Evolutionary conservation across 37 sponge, comb jelly and placozoan genomes (phyloP).

Genomic region (Ephydatia muelleri): DNA sequence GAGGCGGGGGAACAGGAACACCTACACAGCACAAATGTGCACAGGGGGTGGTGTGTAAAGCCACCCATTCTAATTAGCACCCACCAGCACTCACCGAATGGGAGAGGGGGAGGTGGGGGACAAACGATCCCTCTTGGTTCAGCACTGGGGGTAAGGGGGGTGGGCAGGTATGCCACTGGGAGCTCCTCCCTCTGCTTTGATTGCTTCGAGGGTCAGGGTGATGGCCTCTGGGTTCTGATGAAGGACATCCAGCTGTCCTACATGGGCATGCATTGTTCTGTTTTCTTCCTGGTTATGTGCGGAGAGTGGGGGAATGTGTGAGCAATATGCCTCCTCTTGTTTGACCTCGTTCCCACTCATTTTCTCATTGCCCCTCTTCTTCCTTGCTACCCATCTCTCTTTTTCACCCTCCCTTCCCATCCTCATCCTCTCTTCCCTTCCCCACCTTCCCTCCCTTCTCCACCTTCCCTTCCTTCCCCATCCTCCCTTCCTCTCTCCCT

Average conservation of each 20-base stretch:
- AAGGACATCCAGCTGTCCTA: not conserved
- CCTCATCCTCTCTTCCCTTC: not conserved
- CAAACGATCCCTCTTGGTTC: not conserved
- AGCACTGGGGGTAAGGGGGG: constrained; percentile 44
- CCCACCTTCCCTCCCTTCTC: not conserved
- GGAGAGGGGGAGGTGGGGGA: constrained; percentile 62
- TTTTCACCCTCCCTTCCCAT: no score
- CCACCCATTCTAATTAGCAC: not conserved
- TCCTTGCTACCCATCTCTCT: constrained; percentile 36
- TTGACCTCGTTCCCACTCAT: not conserved
- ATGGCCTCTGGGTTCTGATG: constrained; percentile 24
- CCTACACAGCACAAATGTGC: not conserved
- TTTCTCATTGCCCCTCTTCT: not conserved
- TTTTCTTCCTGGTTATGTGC: constrained; percentile 40
- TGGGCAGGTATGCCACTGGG: not conserved
- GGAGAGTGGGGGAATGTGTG: not conserved
- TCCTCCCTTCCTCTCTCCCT: not conserved
- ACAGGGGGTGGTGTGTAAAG: not conserved
- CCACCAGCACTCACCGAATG: constrained; percentile 20
- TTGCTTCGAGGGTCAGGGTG: constrained; percentile 6
- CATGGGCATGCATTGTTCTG: not conserved
- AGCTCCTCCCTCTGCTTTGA: not conserved
- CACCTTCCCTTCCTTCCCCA: not conserved
- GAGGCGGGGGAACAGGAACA: constrained; percentile 63
- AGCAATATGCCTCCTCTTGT: not conserved